Evolutionary conservation across 2,888 invertebrate species (phyloP), one percentile per base, ranked within the genome.

Genomic region (Loripinus fragilis): DNA sequence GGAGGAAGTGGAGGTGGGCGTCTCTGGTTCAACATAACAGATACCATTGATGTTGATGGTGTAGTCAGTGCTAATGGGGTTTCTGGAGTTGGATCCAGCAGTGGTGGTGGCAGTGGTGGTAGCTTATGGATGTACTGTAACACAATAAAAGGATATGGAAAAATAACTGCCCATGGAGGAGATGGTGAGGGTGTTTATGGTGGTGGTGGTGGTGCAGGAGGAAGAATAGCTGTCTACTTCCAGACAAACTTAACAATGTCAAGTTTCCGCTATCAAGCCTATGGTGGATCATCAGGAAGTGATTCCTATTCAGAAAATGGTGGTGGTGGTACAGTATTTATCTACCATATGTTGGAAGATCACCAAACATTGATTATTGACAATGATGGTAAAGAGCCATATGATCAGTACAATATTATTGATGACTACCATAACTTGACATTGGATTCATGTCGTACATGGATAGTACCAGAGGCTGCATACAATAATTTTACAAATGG

Each of bases 121-220:
- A 88, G 88, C 68, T 81, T 90, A 23, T 88, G 88, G 89, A 87
- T 90, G 83, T 87, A 81, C 72, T 87, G 87, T 76, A 76, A 87
- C 42, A 65, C 75, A 10, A 85, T 90, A 33, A 80, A 87, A 72
- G 90, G 90, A 0, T 90, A 89, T 69, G 90, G 90, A 12, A 83
- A 79, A 30, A 88, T 90, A 23, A 80, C 85, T 0, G 86, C 87
- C 74, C 83, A 88, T 80, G 90, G 90, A 28, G 90, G 90, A 10
- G 75, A 78, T 52, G 87, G 88, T 8, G 81, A 85, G 5, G 52
- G 48, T 17, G 86, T 87, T 2, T 86, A 81, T 0, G 90, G 90
- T 0, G 87, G 88, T 55, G 90, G 90, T n/a, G 90, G 90, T n/a
- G 90, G 90, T 17, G 88, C 87, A 33, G 90, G 90, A 25, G 90